Conservation (phyloP, 2,797 vertebrate genomes). For the Gymnoscopelus microlampas region DNA sequence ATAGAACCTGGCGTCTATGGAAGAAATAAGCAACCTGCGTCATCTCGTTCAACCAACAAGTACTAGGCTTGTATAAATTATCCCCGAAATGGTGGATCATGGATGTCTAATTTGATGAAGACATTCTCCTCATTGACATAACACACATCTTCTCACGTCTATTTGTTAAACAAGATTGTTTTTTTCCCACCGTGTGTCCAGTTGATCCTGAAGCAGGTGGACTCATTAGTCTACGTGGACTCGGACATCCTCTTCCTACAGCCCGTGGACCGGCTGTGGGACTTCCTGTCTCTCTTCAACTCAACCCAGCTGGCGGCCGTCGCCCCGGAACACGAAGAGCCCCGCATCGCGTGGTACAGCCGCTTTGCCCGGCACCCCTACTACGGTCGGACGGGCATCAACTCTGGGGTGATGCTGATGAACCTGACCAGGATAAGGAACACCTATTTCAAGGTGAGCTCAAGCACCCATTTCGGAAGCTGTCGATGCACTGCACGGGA, state of each 20-base stretch:
- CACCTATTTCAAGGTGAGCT: constrained; percentile 87
- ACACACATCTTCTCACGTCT: background rate
- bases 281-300: constrained; percentile 86
- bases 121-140: too few relatives aligned
- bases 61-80: too few relatives aligned
- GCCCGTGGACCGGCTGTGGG: constrained; percentile 91
- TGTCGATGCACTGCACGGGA: too few relatives aligned
- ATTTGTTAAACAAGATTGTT: background rate
- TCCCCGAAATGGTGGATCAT: too few relatives aligned
- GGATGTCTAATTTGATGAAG: too few relatives aligned
- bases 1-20: too few relatives aligned
- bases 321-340: constrained; percentile 94
- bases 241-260: constrained; percentile 94
- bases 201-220: constrained; percentile 90
- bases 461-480: background rate
- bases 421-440: constrained; percentile 92
- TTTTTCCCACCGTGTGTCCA: constrained; percentile 46
- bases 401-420: constrained; percentile 97
- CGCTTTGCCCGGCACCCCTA: constrained; percentile 94
- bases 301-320: constrained; percentile 91
- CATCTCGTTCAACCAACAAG: too few relatives aligned
- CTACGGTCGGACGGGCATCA: constrained; percentile 91
- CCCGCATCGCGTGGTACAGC: constrained; percentile 94
- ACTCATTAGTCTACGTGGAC: constrained; percentile 91
- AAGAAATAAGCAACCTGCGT: too few relatives aligned